phyloP scores from a whole-genome alignment of 2,113 vertebrate genomes.

The Clarias gariepinus region DNA sequence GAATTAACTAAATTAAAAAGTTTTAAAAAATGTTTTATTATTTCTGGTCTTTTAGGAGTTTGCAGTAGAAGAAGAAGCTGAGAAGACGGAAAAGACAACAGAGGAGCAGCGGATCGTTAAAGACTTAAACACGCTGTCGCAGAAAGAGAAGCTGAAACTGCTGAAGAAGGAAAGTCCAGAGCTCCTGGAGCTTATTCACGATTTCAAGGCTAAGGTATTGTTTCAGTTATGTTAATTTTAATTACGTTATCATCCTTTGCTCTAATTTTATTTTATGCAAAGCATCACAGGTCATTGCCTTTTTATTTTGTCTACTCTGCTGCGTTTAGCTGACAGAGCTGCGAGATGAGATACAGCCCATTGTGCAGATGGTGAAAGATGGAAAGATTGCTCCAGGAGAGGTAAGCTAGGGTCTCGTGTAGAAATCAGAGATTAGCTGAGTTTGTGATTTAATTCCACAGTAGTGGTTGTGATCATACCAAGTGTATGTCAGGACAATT shows the following conservation, averaged over 20 bases:
- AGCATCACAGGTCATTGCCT: not conserved
- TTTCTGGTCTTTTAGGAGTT: constrained; percentile 65
- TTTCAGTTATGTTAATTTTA: not conserved
- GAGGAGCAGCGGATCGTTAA: constrained; percentile 81
- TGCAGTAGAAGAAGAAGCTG: constrained; percentile 59
- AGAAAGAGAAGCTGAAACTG: constrained; percentile 90
- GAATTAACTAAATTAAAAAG: too few relatives aligned
- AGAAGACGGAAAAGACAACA: constrained; percentile 50
- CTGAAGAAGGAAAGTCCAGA: constrained; percentile 94
- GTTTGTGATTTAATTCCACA: not conserved
- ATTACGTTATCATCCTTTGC: not conserved
- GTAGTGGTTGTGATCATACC: not conserved
- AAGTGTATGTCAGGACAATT: not conserved
- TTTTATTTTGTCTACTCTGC: not conserved
- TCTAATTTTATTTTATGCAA: not conserved
- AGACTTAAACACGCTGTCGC: constrained; percentile 85
- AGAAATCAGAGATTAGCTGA: not conserved
- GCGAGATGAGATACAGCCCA: constrained; percentile 84
- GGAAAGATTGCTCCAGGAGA: constrained; percentile 83
- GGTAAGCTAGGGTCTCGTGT: constrained; percentile 55
- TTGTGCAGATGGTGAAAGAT: constrained; percentile 80
- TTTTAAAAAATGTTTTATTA: not conserved
- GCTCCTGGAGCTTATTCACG: constrained; percentile 88
- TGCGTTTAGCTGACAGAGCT: constrained; percentile 77
- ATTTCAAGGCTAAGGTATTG: constrained; percentile 85